These are phyloP conservation scores for Brachystomella parvula DNA, from an alignment of 1,140 invertebrate genomes.

Conservation along the genomic window DNA sequence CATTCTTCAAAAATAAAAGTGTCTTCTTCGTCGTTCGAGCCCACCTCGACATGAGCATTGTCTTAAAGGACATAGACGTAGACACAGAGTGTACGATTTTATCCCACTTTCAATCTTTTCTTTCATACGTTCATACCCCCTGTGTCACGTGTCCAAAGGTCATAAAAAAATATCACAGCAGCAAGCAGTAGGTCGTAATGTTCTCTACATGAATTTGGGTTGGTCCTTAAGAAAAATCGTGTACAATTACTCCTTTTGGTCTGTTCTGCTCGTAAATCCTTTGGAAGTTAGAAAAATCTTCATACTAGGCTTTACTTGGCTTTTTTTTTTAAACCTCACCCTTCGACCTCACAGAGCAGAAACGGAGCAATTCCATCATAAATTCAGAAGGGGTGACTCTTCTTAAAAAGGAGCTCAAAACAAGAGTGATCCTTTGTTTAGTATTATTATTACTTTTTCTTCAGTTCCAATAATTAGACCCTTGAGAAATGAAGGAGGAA, in stretches of 20 bases:
- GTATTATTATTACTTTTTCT: neutral
- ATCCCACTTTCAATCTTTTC: too few relatives aligned
- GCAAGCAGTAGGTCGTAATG: neutral
- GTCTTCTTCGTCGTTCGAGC: too few relatives aligned
- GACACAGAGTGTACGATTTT: too few relatives aligned
- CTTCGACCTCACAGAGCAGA: neutral
- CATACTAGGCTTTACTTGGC: neutral
- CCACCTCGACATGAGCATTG: too few relatives aligned
- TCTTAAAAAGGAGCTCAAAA: neutral
- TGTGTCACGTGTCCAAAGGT: neutral
- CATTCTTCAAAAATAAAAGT: too few relatives aligned
- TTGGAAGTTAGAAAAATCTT: neutral
- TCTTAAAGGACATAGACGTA: too few relatives aligned
- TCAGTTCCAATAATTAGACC: conserved; percentile 8
- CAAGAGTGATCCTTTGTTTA: neutral
- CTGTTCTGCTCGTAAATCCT: neutral
- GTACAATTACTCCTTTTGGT: conserved; percentile 1
- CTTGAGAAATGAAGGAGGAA: neutral
- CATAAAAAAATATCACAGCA: too few relatives aligned
- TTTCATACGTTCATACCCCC: too few relatives aligned
- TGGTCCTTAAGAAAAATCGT: neutral
- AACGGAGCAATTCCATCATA: too few relatives aligned
- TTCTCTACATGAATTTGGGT: neutral
- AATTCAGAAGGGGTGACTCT: too few relatives aligned
- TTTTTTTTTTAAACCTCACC: too few relatives aligned